These are phyloP conservation scores for Horisme vitalbata DNA, from an alignment of 2,888 invertebrate genomes.

Conservation along the genomic window DNA sequence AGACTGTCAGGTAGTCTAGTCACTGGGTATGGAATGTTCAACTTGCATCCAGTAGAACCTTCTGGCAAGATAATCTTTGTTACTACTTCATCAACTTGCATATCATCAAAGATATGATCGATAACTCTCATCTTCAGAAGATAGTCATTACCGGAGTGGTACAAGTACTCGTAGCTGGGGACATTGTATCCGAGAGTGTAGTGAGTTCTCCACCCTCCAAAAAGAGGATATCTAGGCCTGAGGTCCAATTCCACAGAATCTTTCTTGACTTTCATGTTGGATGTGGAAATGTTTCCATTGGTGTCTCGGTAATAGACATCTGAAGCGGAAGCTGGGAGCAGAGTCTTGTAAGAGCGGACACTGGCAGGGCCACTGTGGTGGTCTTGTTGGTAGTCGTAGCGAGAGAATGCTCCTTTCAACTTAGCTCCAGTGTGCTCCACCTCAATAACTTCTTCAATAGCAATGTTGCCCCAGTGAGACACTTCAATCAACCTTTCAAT, in stretches of 20 bases:
- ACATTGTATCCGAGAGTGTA: conserved; percentile 98
- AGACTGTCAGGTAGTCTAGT: conserved; percentile 88
- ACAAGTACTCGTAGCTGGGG: conserved; percentile 98
- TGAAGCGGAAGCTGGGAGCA: conserved; percentile 92
- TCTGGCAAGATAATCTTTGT: conserved; percentile 97
- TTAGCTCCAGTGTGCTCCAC: conserved; percentile 96
- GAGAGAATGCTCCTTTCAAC: conserved; percentile 96
- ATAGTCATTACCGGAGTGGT: conserved; percentile 89
- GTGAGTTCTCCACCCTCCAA: conserved; percentile 99
- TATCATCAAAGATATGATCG: conserved; percentile 98
- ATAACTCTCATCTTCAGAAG: conserved; percentile 96
- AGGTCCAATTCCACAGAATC: conserved; percentile 97
- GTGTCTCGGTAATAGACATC: conserved; percentile 98
- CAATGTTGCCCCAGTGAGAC: conserved; percentile 99
- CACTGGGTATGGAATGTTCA: conserved; percentile 92
- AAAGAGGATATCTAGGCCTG: conserved; percentile 98
- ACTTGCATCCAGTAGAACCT: conserved; percentile 91
- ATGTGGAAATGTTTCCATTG: conserved; percentile 99
- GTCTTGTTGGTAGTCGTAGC: conserved; percentile 98
- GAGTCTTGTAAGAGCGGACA: conserved; percentile 94
- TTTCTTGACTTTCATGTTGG: conserved; percentile 92
- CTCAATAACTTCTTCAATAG: conserved; percentile 97
- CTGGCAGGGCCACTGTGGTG: conserved; percentile 93
- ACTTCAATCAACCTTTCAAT: conserved; percentile 95
- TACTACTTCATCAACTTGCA: conserved; percentile 94